Base-by-base conservation (phyloP, 2,888 invertebrate species). In the Epirrhoe tristata region DNA sequence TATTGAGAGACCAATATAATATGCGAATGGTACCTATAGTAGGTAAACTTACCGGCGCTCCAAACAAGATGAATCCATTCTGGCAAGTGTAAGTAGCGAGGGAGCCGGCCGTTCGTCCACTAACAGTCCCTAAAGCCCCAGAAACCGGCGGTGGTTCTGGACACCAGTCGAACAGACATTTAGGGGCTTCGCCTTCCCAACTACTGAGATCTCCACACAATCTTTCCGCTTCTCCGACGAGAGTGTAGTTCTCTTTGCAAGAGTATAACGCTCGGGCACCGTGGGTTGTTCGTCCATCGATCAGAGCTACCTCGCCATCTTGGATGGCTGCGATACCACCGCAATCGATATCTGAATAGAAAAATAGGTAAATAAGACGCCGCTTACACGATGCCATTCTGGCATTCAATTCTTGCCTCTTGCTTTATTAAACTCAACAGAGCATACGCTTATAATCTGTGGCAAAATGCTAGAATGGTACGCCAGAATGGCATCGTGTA, bases 121-220 rank as follows among this genome's bases (percentile, higher is more conserved):
- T 95, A 6, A 95, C 94, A 0, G 93, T 87, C 0, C 98, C 96
- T 0, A 95, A 89, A 1, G 97, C 97, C 0, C 98, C 98, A 6
- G 95, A 93, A 1, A 98, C 96, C 39, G 94, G 94, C 0, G 96
- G 96, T 0, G 98, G 97, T 71, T 97, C 97, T 0, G 97, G 96
- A 83, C 98, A 98, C 98, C 98, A 96, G 88, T 97, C 96, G 82
- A 97, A 97, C 56, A 97, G 89, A 85, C 98, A 98, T 77, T 96
- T 95, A 0, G 98, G 97, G 6, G 96, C 94, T 63, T 95, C 95
- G 0, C 96, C 97, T 53, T 95, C 95, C 98, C 98, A 98, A 57
- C 94, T 87, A 0, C 96, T 97, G 48, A 95, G 95, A 66, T 96
- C 95, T 0, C 95, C 95, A 80, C 98, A 98, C n/a, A 93, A 91